Conservation (phyloP, 1,140 invertebrate species). For the Meloidogyne hapla region DNA sequence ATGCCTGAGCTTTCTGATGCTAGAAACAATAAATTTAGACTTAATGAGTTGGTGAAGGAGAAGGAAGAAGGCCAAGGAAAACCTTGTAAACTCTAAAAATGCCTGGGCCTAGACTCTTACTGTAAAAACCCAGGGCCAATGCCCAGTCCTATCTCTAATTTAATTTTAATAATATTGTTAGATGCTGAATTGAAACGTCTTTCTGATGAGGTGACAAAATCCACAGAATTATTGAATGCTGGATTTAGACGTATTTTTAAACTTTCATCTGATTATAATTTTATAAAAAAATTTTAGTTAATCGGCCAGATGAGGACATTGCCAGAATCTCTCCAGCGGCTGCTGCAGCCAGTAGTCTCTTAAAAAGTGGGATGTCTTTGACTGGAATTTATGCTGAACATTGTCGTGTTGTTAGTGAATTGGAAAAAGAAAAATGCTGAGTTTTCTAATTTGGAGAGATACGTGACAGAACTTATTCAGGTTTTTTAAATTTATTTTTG, state of each 20-base stretch:
- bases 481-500: not conserved
- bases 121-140: too few species aligned
- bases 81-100: too few species aligned
- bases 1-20: too few species aligned
- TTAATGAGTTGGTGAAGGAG: too few species aligned
- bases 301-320: slow-evolving; percentile 35
- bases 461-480: slow-evolving; percentile 39
- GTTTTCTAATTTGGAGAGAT: slow-evolving; percentile 25
- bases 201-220: slow-evolving; percentile 38
- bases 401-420: slow-evolving; percentile 39
- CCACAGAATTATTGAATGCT: slow-evolving; percentile 39
- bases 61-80: too few species aligned
- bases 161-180: slow-evolving; percentile 10
- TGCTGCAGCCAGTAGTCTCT: slow-evolving; percentile 35
- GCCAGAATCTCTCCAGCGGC: slow-evolving; percentile 38
- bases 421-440: slow-evolving; percentile 43
- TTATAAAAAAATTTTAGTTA: slow-evolving; percentile 9
- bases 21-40: too few species aligned
- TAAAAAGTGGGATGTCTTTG: slow-evolving; percentile 40
- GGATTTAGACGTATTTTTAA: slow-evolving; percentile 22
- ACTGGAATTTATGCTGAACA: slow-evolving; percentile 43
- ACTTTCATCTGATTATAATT: not conserved
- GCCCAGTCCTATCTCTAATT: too few species aligned
- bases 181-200: slow-evolving; percentile 32
- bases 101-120: too few species aligned